A percentile compares a stretch with the other conserved stretches of the same genome.
Conservation (phyloP, 2,113 vertebrate genomes). For the Leptobrachium ailaonicum region DNA sequence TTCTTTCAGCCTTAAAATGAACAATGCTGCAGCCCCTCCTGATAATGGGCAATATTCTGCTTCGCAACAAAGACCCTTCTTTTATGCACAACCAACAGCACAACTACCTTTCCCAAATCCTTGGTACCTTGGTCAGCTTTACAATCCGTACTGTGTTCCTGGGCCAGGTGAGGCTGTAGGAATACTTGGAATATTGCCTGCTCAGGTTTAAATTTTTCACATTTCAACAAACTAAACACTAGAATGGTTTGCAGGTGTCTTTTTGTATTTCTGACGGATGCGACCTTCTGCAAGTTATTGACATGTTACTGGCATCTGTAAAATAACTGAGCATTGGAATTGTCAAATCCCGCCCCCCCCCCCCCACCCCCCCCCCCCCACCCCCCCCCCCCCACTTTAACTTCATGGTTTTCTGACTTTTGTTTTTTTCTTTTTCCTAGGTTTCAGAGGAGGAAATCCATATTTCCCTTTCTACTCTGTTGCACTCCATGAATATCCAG, state of each 20-base stretch:
- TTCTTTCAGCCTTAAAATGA: slow-evolving; percentile 56
- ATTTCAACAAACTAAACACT: too few relatives aligned
- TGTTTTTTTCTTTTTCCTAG: slow-evolving; percentile 39
- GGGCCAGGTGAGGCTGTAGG: slow-evolving; percentile 55
- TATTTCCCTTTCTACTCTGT: slow-evolving; percentile 59
- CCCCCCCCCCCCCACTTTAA: too few relatives aligned
- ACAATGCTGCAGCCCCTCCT: slow-evolving; percentile 48
- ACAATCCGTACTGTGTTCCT: slow-evolving; percentile 56
- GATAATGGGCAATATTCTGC: slow-evolving; percentile 58
- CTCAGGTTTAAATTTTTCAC: too few relatives aligned
- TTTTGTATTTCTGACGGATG: too few relatives aligned
- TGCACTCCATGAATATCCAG: slow-evolving; percentile 53
- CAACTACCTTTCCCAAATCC: slow-evolving; percentile 60
- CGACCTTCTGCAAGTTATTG: too few relatives aligned
- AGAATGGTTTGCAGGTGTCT: too few relatives aligned
- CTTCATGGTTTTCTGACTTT: neutral
- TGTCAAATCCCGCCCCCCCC: too few relatives aligned
- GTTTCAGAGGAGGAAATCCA: slow-evolving; percentile 57
- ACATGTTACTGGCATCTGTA: too few relatives aligned
- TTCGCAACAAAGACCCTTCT: slow-evolving; percentile 58
- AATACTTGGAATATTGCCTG: too few relatives aligned
- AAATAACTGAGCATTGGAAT: too few relatives aligned
- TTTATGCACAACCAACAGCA: slow-evolving; percentile 58
- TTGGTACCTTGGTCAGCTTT: slow-evolving; percentile 57
- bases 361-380: too few relatives aligned